phyloP scores from a whole-genome alignment of 1,140 invertebrate genomes.

The Hyles euphorbiae region DNA sequence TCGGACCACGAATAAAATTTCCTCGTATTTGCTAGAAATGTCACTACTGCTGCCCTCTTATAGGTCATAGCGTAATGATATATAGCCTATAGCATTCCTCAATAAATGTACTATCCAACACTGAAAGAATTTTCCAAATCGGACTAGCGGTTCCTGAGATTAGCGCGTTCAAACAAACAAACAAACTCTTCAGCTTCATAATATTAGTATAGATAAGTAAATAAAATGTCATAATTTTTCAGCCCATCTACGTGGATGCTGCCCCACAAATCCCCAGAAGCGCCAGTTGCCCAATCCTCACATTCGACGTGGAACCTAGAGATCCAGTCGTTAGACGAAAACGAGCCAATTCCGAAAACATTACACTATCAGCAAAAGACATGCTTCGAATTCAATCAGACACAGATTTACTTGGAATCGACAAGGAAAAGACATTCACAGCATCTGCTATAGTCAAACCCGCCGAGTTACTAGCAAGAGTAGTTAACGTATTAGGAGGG shows the following conservation, averaged over 20 bases:
- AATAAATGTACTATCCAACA: too few species aligned
- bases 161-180: too few species aligned
- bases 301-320: slow-evolving; percentile 72
- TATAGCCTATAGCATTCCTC: too few species aligned
- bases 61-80: too few species aligned
- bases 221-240: slow-evolving; percentile 26
- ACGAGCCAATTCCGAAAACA: slow-evolving; percentile 79
- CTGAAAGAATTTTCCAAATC: too few species aligned
- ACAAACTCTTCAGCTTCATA: too few species aligned
- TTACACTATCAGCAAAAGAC: slow-evolving; percentile 61
- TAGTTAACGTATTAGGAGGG: slow-evolving; percentile 84
- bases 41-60: too few species aligned
- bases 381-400: slow-evolving; percentile 83
- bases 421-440: slow-evolving; percentile 85
- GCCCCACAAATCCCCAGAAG: slow-evolving; percentile 63
- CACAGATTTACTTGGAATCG: slow-evolving; percentile 84
- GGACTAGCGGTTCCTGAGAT: too few species aligned
- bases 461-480: slow-evolving; percentile 82
- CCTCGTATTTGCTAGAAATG: too few species aligned
- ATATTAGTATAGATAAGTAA: too few species aligned
- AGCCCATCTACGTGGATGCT: slow-evolving; percentile 76
- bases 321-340: slow-evolving; percentile 74
- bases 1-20: too few species aligned
- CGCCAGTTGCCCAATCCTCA: slow-evolving; percentile 78
- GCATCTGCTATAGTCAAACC: slow-evolving; percentile 80